Conservation (phyloP, 2,888 invertebrate species). For the Anagyrus pseudococci region DNA sequence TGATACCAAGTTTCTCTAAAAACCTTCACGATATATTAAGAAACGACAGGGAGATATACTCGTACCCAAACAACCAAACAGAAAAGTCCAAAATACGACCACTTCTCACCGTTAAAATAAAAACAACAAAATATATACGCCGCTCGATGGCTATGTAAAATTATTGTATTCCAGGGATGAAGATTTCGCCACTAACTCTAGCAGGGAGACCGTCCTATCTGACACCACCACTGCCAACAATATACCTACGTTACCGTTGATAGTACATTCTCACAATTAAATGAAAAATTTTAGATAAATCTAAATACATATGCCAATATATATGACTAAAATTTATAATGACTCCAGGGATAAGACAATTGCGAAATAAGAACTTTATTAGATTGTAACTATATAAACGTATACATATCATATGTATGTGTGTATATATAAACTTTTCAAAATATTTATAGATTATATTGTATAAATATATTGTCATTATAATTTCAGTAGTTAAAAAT, state of each 20-base stretch:
- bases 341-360: too few relatives aligned
- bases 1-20: not conserved
- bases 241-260: conserved; percentile 54
- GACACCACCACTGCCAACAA: conserved; percentile 59
- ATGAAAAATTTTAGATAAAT: conserved; percentile 12
- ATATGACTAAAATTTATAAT: too few relatives aligned
- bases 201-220: conserved; percentile 60
- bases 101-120: not conserved
- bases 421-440: too few relatives aligned
- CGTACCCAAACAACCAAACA: not conserved
- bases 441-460: too few relatives aligned
- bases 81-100: not conserved
- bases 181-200: conserved; percentile 60
- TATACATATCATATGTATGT: too few relatives aligned
- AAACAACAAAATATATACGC: conserved; percentile 17
- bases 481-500: too few relatives aligned
- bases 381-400: too few relatives aligned
- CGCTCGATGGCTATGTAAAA: conserved; percentile 54
- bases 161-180: conserved; percentile 61
- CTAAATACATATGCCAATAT: too few relatives aligned
- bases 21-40: too few relatives aligned
- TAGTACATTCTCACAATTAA: conserved; percentile 48
- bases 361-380: too few relatives aligned
- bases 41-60: not conserved
- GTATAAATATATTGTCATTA: too few relatives aligned